phyloP scores from a whole-genome alignment of 2,797 vertebrate genomes.

The Takifugu rubripes region DNA sequence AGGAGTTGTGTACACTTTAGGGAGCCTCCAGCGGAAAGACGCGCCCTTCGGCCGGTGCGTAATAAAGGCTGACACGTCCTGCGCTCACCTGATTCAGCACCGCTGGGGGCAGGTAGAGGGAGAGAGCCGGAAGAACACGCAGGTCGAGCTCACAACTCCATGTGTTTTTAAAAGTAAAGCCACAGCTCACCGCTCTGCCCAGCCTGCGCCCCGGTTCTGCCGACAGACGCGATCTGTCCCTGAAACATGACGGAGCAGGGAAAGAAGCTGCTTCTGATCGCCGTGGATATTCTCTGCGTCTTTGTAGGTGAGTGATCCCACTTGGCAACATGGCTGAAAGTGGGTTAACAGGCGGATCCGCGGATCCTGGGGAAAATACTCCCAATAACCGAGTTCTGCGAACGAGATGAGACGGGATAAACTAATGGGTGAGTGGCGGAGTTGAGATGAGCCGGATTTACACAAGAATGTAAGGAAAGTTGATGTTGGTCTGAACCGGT shows the following conservation, averaged over 20 bases:
- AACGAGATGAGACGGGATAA: too few relatives aligned
- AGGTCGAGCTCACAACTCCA: conserved; percentile 15
- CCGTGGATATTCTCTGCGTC: conserved; percentile 86
- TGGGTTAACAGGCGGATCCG: neutral
- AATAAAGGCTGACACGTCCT: conserved; percentile 21
- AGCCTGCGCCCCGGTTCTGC: neutral
- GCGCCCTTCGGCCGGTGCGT: conserved; percentile 17
- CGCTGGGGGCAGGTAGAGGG: conserved; percentile 53
- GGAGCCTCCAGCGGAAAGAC: neutral
- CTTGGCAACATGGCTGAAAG: conserved; percentile 41
- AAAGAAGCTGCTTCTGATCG: conserved; percentile 81
- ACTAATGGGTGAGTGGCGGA: too few relatives aligned
- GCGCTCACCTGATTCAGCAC: conserved; percentile 51
- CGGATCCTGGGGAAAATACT: neutral
- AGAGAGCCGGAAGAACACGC: conserved; percentile 72
- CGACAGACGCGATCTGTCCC: conserved; percentile 10
- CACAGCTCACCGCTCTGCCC: neutral
- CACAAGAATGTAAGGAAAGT: too few relatives aligned
- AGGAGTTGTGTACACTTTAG: too few relatives aligned
- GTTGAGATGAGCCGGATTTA: too few relatives aligned
- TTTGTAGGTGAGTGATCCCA: conserved; percentile 80
- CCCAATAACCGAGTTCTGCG: neutral
- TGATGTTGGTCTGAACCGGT: too few relatives aligned
- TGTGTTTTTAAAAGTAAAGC: too few relatives aligned
- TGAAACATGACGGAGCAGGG: conserved; percentile 68